Base-by-base conservation (phyloP, 2,797 vertebrate genomes). In the Sebastes nivosus region DNA sequence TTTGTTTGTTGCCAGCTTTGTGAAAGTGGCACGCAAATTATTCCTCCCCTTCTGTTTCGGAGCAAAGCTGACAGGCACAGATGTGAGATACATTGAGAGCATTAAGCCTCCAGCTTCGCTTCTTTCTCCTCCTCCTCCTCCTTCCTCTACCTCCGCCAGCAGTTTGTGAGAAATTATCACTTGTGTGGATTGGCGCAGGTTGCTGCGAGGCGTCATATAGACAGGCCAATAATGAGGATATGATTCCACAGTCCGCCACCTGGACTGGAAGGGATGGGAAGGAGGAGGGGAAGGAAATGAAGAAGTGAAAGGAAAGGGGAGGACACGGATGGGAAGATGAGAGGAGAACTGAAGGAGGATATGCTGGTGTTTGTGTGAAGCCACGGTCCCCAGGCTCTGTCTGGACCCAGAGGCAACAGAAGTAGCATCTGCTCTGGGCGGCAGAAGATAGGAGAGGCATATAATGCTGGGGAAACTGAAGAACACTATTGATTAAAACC, bases 221-320 rank as follows among this genome's bases (percentile, higher is more conserved):
- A 88, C 84, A 76, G 68, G 69, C 67, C 72, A 80, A 75, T 91
- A 91, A 92, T 85, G 81, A 92, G 83, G 69, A 85, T 84, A 83
- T 89, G 82, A 85, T 86, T 84, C 75, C 38, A 70, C 46, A 64
- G 74, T 82, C 80, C 78, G 60, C 81, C 84, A 83, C 75, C 80
- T 87, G 83, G 34, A 75, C 55, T 75, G 65, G 66, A 54, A 75
- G 65, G 25, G 50, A 71, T 69, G 29, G 52, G 75, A 42, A 50
- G 63, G 72, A 46, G 70, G 58, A 72, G 42, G 65, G 16, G 16
- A 27, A 50, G 63, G 67, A 78, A 80, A 80, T 86, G 24, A 72
- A 72, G 46, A 58, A 59, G 55, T 76, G 38, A 77, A 76, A 34
- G 58, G 50, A 72, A 36, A 20, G 71, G 54, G 54, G 24, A 18